Evolutionary conservation across 2,113 vertebrate species (phyloP).

Genomic region (Hippotragus niger): DNA sequence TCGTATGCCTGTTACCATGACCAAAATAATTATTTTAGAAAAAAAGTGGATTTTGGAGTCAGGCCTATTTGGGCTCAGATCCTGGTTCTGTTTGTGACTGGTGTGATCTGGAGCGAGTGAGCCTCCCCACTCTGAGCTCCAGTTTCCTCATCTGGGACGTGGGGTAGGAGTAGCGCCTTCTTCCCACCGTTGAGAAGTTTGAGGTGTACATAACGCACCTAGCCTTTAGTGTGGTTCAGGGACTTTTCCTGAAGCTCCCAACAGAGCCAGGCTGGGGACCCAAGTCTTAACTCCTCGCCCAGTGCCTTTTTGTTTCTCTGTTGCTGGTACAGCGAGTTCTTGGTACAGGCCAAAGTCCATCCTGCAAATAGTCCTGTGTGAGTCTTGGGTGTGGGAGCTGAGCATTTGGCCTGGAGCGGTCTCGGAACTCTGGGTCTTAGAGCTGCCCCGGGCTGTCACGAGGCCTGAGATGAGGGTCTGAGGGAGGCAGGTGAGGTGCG

Average conservation of each 20-base stretch:
- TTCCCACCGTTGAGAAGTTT: neutral
- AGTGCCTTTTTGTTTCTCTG: neutral
- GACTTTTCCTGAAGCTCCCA: neutral
- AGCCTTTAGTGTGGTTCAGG: neutral
- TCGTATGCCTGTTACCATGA: neutral
- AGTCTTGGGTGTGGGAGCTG: neutral
- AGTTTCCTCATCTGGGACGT: neutral
- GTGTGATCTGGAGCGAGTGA: neutral
- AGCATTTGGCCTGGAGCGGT: neutral
- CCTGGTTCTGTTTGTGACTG: neutral
- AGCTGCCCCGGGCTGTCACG: accelerated
- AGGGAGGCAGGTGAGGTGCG: neutral
- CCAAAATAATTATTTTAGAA: neutral
- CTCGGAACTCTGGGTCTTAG: neutral
- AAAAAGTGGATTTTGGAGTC: neutral
- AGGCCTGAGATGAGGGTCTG: neutral
- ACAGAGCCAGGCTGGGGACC: neutral
- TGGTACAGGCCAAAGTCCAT: accelerated
- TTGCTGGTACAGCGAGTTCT: neutral
- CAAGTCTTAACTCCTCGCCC: neutral
- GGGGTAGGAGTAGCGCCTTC: neutral
- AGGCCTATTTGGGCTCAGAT: neutral
- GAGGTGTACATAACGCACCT: neutral
- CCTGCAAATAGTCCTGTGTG: accelerated
- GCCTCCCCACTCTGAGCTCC: neutral